Evolutionary conservation across 2,113 vertebrate species (phyloP).

Genomic region (Macaca nemestrina): DNA sequence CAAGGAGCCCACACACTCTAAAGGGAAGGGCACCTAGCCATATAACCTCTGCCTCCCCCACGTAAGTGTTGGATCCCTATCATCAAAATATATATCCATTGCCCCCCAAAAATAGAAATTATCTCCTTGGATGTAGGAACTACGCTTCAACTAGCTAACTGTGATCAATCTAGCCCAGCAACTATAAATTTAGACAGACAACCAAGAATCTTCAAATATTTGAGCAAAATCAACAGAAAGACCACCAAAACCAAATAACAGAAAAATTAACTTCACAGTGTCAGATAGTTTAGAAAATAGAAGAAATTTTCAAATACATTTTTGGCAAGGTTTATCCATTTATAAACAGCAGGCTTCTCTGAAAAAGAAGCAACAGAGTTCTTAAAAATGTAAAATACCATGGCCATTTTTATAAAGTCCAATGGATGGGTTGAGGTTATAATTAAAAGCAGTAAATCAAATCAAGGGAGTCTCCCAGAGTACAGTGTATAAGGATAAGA

Average conservation of each 20-base stretch:
- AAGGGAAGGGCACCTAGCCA: neutral
- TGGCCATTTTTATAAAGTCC: neutral
- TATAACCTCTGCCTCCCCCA: neutral
- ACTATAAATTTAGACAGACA: neutral
- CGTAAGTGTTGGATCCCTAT: neutral
- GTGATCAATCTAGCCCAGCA: neutral
- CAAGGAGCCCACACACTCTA: neutral
- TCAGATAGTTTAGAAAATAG: neutral
- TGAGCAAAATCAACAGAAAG: slow-evolving; percentile 1
- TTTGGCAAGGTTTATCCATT: neutral
- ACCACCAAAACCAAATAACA: neutral
- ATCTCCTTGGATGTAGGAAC: neutral
- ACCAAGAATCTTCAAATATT: neutral
- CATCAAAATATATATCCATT: neutral
- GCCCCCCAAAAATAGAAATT: neutral
- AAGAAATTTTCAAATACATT: neutral
- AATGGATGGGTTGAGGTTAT: neutral
- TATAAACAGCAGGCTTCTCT: neutral
- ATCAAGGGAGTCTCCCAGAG: neutral
- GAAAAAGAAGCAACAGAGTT: neutral
- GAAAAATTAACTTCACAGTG: neutral
- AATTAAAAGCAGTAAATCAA: neutral
- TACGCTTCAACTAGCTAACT: neutral
- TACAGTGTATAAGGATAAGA: neutral
- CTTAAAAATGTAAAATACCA: neutral